These are phyloP conservation scores for Butastur rufipennis DNA, from an alignment of 2,113 vertebrate genomes.

Conservation along the genomic window DNA sequence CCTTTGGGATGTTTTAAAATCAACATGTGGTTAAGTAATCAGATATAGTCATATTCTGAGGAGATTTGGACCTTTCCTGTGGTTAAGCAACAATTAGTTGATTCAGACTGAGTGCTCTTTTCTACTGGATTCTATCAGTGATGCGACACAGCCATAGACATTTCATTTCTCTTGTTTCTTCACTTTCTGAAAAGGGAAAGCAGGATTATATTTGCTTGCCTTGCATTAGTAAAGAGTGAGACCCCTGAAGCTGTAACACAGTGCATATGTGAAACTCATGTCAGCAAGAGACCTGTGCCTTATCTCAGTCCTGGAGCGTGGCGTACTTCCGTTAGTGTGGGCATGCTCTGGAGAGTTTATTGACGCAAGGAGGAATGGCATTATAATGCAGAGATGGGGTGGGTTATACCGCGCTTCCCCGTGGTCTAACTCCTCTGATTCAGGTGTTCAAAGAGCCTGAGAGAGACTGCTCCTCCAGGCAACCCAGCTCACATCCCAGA, in stretches of 20 bases:
- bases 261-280: background rate
- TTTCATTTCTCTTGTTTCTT: background rate
- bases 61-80: background rate
- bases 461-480: background rate
- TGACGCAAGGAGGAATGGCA: background rate
- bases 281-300: background rate
- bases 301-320: background rate
- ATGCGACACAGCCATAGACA: background rate
- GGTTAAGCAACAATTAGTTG: background rate
- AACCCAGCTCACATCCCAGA: background rate
- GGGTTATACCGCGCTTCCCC: background rate
- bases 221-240: background rate
- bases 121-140: background rate
- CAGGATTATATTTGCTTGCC: background rate
- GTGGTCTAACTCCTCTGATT: background rate
- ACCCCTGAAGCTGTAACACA: background rate
- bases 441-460: background rate
- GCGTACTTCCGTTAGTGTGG: rapidly evolving
- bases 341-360: no score
- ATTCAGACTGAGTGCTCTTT: background rate
- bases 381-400: background rate
- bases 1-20: background rate
- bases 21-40: background rate
- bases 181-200: background rate
- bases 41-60: background rate